Evolutionary conservation across 2,113 vertebrate genomes (phyloP).

Genomic region (Bungarus multicinctus): DNA sequence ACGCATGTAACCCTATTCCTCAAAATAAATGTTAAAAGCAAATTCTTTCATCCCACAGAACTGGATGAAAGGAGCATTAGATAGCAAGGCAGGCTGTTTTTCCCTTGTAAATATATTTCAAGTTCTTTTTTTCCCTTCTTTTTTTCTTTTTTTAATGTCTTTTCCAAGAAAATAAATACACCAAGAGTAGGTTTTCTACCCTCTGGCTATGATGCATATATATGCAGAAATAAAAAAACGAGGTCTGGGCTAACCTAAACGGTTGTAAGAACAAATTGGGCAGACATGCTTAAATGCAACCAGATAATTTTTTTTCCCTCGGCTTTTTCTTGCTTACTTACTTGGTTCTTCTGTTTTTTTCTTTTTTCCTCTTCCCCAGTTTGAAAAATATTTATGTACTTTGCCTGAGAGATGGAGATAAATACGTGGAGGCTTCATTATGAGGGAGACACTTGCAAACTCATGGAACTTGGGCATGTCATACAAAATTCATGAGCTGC

Average conservation of each 20-base stretch:
- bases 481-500: conserved; percentile 74
- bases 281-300: conserved; percentile 52
- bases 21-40: background rate
- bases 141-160: background rate
- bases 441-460: conserved; percentile 71
- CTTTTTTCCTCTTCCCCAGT: background rate
- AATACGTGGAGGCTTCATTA: conserved; percentile 68
- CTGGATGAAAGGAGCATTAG: background rate
- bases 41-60: background rate
- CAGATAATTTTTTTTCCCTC: conserved; percentile 37
- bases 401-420: conserved; percentile 70
- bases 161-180: background rate
- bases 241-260: conserved; percentile 11
- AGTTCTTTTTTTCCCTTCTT: too few relatives aligned
- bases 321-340: background rate
- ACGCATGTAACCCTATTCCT: background rate
- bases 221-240: background rate
- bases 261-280: conserved; percentile 55
- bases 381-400: conserved; percentile 64
- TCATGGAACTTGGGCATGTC: conserved; percentile 62
- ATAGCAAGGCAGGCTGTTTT: background rate
- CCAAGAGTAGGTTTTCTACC: fast-evolving
- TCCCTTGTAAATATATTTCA: background rate
- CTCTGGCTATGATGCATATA: background rate
- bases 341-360: background rate